Conservation (phyloP, 1,140 invertebrate genomes). For the Manduca sexta region DNA sequence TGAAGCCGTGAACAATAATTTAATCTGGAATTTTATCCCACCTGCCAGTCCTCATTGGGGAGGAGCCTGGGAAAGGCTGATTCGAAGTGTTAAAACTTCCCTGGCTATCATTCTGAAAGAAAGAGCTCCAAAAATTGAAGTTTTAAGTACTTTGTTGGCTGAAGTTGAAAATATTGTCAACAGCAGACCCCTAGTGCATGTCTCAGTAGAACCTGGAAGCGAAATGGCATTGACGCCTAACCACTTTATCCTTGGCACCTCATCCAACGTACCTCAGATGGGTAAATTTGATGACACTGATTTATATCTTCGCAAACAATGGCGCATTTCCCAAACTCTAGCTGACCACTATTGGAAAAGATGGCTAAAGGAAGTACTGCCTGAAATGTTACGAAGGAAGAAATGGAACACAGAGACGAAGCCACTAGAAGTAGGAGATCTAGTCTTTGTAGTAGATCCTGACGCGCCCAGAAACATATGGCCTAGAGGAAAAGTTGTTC, state of each 20-base stretch:
- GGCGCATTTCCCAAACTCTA: background rate
- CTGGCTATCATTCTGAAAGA: slow-evolving; percentile 11
- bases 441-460: slow-evolving; percentile 11
- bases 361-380: slow-evolving; percentile 10
- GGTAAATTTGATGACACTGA: no score
- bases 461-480: slow-evolving; percentile 5
- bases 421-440: slow-evolving; percentile 5
- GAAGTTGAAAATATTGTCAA: slow-evolving; percentile 5
- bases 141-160: background rate
- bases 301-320: no score
- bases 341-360: slow-evolving; percentile 18
- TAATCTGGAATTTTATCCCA: slow-evolving; percentile 46
- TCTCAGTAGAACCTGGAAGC: background rate
- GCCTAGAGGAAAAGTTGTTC: slow-evolving; percentile 4
- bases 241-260: no score
- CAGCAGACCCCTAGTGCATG: background rate
- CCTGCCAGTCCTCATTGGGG: slow-evolving; percentile 41
- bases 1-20: slow-evolving; percentile 7
- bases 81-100: slow-evolving; percentile 18
- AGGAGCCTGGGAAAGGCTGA: slow-evolving; percentile 26
- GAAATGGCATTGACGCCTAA: no score
- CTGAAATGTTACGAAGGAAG: slow-evolving; percentile 6
- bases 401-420: background rate
- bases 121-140: background rate
- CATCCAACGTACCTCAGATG: no score